phyloP scores from a whole-genome alignment of 2,797 vertebrate genomes.

The Gephyroberyx darwinii region DNA sequence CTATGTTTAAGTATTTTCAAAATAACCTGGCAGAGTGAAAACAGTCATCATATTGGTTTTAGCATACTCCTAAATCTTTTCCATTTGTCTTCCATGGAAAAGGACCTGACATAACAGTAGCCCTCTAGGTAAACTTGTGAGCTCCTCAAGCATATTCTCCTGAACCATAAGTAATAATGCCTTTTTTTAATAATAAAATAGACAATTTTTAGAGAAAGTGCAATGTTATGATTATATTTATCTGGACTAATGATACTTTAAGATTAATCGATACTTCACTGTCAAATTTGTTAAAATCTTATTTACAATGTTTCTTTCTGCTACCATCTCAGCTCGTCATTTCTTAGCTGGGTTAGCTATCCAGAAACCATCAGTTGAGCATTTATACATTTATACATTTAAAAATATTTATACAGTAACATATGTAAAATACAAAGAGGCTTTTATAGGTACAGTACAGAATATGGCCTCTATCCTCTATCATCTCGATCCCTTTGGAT shows the following conservation, averaged over 20 bases:
- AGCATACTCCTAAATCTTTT: slow-evolving; percentile 24
- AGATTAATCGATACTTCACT: slow-evolving; percentile 55
- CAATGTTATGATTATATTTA: slow-evolving; percentile 61
- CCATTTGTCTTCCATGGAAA: slow-evolving; percentile 15
- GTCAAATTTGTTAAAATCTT: slow-evolving; percentile 62
- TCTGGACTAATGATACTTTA: slow-evolving; percentile 60
- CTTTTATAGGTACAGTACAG: slow-evolving; percentile 73
- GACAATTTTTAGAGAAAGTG: slow-evolving; percentile 74
- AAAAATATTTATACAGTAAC: slow-evolving; percentile 76
- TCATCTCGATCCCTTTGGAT: slow-evolving; percentile 58
- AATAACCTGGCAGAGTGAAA: slow-evolving; percentile 60
- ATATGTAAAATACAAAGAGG: slow-evolving; percentile 79
- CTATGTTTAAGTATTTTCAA: slow-evolving; percentile 34
- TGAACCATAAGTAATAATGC: slow-evolving; percentile 68
- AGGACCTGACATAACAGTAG: slow-evolving; percentile 55
- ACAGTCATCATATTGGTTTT: slow-evolving; percentile 55
- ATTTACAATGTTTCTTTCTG: slow-evolving; percentile 73
- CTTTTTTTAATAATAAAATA: slow-evolving; percentile 79
- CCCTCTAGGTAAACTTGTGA: slow-evolving; percentile 55
- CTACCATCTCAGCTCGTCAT: slow-evolving; percentile 44
- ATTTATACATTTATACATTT: slow-evolving; percentile 79
- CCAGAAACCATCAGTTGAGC: slow-evolving; percentile 51
- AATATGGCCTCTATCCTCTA: slow-evolving; percentile 73
- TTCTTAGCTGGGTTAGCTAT: slow-evolving; percentile 42
- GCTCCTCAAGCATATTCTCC: slow-evolving; percentile 50